phyloP scores from a whole-genome alignment of 2,797 vertebrate genomes.

The Galagoides demidoff region DNA sequence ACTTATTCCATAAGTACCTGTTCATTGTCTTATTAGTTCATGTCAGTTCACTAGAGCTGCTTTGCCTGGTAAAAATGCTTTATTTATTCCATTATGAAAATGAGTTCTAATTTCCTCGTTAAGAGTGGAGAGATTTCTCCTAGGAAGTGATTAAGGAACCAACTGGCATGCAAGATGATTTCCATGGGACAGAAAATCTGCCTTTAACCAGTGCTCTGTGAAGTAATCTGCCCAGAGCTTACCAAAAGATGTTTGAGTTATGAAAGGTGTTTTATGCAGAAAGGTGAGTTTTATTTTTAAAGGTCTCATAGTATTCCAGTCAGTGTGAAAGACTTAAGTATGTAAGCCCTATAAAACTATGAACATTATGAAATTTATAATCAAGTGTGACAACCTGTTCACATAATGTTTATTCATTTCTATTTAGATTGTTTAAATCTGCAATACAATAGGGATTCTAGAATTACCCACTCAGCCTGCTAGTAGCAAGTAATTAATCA shows the following conservation, averaged over 20 bases:
- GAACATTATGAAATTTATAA: not conserved
- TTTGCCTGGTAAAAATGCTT: slow-evolving; percentile 28
- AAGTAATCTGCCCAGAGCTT: not conserved
- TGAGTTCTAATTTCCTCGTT: slow-evolving; percentile 18
- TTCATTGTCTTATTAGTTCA: not conserved
- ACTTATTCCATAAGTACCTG: not conserved
- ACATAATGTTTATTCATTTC: not conserved
- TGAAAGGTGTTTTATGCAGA: not conserved
- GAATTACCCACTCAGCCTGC: not conserved
- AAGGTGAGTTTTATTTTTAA: not conserved
- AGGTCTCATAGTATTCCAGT: not conserved
- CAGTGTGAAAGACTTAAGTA: rapidly evolving
- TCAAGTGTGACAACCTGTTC: not conserved
- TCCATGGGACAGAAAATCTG: not conserved
- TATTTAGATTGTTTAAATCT: not conserved
- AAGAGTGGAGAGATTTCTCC: not conserved
- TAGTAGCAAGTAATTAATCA: not conserved
- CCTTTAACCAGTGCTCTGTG: not conserved
- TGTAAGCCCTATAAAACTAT: not conserved
- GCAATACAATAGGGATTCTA: not conserved
- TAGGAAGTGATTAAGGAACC: not conserved
- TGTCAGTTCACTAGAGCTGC: not conserved
- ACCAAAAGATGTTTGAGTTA: not conserved
- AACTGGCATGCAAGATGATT: not conserved
- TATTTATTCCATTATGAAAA: slow-evolving; percentile 64